Evolutionary conservation across 2,797 vertebrate genomes (phyloP).

Genomic region (Lemur catta): DNA sequence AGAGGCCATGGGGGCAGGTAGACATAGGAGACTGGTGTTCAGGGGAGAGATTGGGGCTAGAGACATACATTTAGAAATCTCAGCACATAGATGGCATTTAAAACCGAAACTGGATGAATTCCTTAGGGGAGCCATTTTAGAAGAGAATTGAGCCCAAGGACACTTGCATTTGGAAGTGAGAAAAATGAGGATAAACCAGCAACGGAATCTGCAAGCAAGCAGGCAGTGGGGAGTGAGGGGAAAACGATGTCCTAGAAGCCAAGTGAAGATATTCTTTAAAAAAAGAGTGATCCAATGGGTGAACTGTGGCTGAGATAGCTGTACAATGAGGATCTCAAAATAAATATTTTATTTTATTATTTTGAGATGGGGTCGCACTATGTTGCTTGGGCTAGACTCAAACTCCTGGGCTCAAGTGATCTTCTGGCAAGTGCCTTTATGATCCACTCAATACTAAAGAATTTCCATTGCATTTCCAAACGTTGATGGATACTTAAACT

Average conservation of each 20-base stretch:
- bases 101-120: neutral
- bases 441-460: neutral
- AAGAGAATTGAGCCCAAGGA: neutral
- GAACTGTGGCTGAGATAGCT: neutral
- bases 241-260: neutral
- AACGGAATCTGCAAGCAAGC: neutral
- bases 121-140: neutral
- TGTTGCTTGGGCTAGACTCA: neutral
- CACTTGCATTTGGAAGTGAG: neutral
- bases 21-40: neutral
- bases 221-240: neutral
- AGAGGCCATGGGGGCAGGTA: neutral
- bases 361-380: neutral
- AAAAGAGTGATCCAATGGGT: neutral
- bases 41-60: neutral
- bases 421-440: neutral
- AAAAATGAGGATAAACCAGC: neutral
- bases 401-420: neutral
- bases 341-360: neutral
- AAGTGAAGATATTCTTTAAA: neutral
- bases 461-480: neutral
- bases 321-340: neutral
- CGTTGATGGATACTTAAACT: neutral
- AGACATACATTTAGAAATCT: neutral
- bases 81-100: neutral